Evolutionary conservation across 2,797 vertebrate genomes (phyloP).

Genomic region (Simalia tracyae): DNA sequence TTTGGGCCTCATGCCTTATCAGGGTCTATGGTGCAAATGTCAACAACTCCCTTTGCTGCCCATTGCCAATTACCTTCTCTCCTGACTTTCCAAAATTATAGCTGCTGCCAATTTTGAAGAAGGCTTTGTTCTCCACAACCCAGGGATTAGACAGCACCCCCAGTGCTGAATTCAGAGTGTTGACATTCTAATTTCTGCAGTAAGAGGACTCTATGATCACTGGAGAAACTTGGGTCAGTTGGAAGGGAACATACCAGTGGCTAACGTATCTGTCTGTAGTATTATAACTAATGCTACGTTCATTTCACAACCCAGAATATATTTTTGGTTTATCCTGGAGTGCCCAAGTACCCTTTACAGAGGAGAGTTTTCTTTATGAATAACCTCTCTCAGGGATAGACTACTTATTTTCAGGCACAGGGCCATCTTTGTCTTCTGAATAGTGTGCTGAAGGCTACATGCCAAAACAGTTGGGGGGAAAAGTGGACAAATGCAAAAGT

Average conservation of each 20-base stretch:
- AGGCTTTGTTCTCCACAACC: not conserved
- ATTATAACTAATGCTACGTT: not conserved
- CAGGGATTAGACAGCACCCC: not conserved
- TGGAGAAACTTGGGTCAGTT: not conserved
- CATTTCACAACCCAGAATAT: not conserved
- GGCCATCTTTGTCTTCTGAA: no score
- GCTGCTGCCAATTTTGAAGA: not conserved
- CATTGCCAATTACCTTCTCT: not conserved
- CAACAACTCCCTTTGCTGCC: not conserved
- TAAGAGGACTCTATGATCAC: not conserved
- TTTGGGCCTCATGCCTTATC: not conserved
- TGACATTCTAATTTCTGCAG: not conserved
- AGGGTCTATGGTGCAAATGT: not conserved
- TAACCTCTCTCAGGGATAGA: no score
- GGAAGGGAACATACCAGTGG: not conserved
- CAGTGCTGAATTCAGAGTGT: not conserved
- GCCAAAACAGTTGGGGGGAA: no score
- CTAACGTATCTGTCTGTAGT: not conserved
- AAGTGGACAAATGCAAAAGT: no score
- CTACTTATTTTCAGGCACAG: no score
- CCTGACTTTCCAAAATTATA: not conserved
- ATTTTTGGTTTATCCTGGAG: not conserved
- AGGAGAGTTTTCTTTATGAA: not conserved
- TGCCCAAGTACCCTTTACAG: not conserved
- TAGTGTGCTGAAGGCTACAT: no score